Percentiles rank a stretch among this genome's conserved stretches.
Evolutionary conservation across 2,888 invertebrate species (phyloP).

Genomic region (Pandemis corylana): DNA sequence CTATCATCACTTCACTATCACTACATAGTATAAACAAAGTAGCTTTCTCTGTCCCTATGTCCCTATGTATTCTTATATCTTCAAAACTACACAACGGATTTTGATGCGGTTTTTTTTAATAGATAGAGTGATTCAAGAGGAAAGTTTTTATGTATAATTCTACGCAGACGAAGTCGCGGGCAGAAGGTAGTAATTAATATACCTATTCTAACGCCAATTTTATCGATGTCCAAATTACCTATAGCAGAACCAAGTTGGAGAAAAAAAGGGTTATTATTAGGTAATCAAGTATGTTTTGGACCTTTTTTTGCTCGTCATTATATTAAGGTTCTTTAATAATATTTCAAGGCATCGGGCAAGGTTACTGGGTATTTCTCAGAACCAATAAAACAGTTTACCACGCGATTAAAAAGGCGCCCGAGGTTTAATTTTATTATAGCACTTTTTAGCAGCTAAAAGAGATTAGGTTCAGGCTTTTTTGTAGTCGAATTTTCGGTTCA

Average conservation of each 20-base stretch:
- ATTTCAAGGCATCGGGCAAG: not conserved
- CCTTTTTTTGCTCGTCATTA: constrained; percentile 7
- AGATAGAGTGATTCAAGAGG: too few relatives aligned
- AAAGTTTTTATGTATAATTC: too few relatives aligned
- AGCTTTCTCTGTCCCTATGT: too few relatives aligned
- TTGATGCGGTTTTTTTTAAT: too few relatives aligned
- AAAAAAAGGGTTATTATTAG: not conserved
- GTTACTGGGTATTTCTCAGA: constrained; percentile 5
- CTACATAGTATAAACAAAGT: too few relatives aligned
- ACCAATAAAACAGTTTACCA: constrained; percentile 18
- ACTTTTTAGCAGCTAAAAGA: constrained; percentile 15
- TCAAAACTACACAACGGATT: too few relatives aligned
- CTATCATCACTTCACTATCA: too few relatives aligned
- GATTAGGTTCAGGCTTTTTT: not conserved
- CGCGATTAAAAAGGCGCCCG: not conserved
- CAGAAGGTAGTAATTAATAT: not conserved
- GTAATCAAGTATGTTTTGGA: not conserved
- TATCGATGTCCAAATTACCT: too few relatives aligned
- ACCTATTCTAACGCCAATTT: not conserved
- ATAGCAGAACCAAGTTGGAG: not conserved
- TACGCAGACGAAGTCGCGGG: too few relatives aligned
- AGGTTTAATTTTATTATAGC: constrained; percentile 26
- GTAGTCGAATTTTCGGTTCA: not conserved
- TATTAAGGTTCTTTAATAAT: constrained; percentile 1
- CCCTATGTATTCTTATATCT: too few relatives aligned